Percentiles rank a stretch among this genome's conserved stretches.
These are phyloP conservation scores for Tokudaia muenninki DNA, from an alignment of 2,797 vertebrate species.

Conservation along the genomic window DNA sequence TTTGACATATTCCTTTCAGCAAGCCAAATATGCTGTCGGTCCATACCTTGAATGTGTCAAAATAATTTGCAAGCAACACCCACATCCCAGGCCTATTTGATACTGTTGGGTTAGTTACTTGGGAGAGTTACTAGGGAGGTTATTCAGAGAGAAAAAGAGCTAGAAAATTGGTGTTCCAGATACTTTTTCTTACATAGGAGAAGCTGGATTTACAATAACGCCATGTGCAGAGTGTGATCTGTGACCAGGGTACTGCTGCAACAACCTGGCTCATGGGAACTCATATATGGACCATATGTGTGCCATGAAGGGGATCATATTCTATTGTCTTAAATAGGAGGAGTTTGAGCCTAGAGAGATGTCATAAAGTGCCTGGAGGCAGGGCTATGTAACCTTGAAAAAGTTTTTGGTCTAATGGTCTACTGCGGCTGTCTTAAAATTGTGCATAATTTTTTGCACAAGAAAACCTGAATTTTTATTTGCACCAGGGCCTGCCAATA, in stretches of 20 bases:
- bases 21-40: constrained; percentile 72
- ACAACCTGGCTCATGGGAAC: background rate
- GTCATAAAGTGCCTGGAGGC: background rate
- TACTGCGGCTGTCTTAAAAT: background rate
- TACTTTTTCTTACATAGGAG: background rate
- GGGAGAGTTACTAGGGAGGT: constrained; percentile 59
- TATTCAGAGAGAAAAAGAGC: constrained; percentile 34
- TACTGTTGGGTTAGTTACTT: constrained; percentile 74
- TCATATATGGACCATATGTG: background rate
- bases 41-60: constrained; percentile 77
- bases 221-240: rapidly evolving
- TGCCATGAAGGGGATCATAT: background rate
- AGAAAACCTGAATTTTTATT: background rate
- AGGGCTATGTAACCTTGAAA: background rate
- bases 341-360: constrained; percentile 2
- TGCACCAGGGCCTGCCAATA: background rate
- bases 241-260: background rate
- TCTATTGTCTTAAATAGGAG: background rate
- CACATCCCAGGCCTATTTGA: constrained; percentile 62
- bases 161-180: background rate
- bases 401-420: background rate
- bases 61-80: constrained; percentile 79
- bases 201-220: background rate
- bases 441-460: background rate
- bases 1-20: constrained; percentile 80